Conservation (phyloP, 2,113 vertebrate species). For the Calyptomena viridis region DNA sequence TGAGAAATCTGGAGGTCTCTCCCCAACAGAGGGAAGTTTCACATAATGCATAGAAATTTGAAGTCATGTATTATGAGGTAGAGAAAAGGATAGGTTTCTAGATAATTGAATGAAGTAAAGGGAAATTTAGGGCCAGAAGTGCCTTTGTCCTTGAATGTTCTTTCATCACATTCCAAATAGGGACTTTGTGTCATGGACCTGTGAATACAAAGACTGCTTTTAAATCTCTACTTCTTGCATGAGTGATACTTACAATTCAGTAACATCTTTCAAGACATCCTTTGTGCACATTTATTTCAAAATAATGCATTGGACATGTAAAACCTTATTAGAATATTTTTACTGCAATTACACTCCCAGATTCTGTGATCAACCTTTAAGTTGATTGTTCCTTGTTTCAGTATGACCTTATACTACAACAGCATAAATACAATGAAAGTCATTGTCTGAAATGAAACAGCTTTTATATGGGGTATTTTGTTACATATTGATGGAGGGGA, state of each 20-base stretch:
- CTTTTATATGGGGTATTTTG: not conserved
- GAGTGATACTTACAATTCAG: conserved; percentile 37
- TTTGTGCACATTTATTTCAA: conserved; percentile 32
- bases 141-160: conserved; percentile 54
- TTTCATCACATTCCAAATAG: conserved; percentile 14
- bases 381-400: not conserved
- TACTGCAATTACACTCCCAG: not conserved
- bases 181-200: conserved; percentile 34
- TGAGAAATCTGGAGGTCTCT: not conserved
- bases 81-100: not conserved
- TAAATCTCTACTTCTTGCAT: conserved; percentile 61
- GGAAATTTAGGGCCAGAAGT: conserved; percentile 21
- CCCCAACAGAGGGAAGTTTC: not conserved
- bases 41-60: not conserved
- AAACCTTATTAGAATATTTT: conserved; percentile 12
- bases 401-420: not conserved
- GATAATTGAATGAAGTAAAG: conserved; percentile 39
- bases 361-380: not conserved
- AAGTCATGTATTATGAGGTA: conserved; percentile 5
- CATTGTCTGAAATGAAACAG: not conserved
- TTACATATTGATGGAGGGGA: not conserved
- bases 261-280: conserved; percentile 32
- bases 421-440: not conserved
- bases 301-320: conserved; percentile 7
- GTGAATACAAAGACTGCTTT: conserved; percentile 57